Evolutionary conservation across 1,140 invertebrate species (phyloP).

Genomic region (Bicyclus anynana): DNA sequence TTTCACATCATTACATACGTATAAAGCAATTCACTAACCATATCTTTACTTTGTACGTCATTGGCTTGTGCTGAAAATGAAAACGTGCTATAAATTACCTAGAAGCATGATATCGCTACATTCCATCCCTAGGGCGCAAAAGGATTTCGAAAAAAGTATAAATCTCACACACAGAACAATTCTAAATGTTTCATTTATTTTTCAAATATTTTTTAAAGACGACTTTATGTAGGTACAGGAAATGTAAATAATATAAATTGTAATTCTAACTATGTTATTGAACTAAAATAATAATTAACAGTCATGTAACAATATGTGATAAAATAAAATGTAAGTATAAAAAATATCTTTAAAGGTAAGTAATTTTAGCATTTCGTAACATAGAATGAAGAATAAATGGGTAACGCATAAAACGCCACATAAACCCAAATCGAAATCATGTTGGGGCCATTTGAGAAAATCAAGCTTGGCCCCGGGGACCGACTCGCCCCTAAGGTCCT

Average conservation of each 20-base stretch:
- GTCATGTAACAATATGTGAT: too few species aligned
- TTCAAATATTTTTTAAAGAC: too few species aligned
- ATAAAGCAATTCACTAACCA: background rate
- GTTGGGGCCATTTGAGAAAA: constrained; percentile 17
- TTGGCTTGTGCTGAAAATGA: background rate
- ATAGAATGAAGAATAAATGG: background rate
- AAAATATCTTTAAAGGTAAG: too few species aligned
- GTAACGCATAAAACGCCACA: constrained; percentile 2
- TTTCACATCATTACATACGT: too few species aligned
- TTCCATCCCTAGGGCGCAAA: background rate
- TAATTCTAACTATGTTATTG: too few species aligned
- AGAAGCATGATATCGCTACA: background rate
- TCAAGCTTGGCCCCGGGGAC: constrained; percentile 22
- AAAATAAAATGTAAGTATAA: too few species aligned
- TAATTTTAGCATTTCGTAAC: background rate
- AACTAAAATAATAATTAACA: too few species aligned
- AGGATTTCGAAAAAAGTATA: background rate
- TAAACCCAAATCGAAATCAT: constrained; percentile 9
- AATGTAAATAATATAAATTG: too few species aligned
- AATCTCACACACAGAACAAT: too few species aligned
- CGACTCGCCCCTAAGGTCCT: constrained; percentile 6
- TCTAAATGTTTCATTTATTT: too few species aligned
- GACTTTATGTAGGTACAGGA: too few species aligned
- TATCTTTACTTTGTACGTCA: background rate
- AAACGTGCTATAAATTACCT: background rate